phyloP scores from a whole-genome alignment of 92 coral and sea anemone genomes.

The Umimayanthus kanabou region DNA sequence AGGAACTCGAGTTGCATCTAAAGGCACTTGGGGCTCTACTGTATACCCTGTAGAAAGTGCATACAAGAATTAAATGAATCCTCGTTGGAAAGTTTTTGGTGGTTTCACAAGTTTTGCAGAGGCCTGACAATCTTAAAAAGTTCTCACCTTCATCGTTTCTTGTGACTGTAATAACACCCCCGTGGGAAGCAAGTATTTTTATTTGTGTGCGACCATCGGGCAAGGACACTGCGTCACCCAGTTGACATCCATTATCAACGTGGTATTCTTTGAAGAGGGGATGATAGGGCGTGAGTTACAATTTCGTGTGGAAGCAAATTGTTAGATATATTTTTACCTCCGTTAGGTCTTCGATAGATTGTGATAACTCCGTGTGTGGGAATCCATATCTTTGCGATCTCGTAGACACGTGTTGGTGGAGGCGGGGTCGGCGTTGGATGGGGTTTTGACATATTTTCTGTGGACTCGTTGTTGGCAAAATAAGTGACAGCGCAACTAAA shows the following conservation, averaged over 20 bases:
- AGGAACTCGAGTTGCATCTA: neutral
- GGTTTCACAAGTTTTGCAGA: neutral
- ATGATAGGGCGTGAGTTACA: neutral
- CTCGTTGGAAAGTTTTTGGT: neutral
- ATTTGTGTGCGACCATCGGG: neutral
- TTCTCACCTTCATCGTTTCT: neutral
- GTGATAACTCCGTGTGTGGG: neutral
- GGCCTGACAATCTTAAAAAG: neutral
- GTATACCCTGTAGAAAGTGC: neutral
- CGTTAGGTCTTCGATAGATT: neutral
- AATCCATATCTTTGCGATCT: neutral
- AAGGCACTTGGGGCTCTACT: neutral
- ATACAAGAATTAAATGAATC: no score
- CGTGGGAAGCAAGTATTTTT: neutral
- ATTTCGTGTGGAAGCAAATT: neutral
- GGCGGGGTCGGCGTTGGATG: neutral
- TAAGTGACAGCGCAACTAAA: neutral
- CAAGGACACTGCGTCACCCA: neutral
- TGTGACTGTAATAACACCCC: neutral
- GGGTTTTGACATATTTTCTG: neutral
- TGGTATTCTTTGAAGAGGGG: neutral
- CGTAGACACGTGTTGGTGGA: neutral
- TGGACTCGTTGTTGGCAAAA: neutral
- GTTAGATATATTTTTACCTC: neutral
- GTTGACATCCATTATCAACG: neutral